These are phyloP conservation scores for Oreochromis grahami DNA, from an alignment of 2,797 vertebrate genomes.

Conservation along the genomic window DNA sequence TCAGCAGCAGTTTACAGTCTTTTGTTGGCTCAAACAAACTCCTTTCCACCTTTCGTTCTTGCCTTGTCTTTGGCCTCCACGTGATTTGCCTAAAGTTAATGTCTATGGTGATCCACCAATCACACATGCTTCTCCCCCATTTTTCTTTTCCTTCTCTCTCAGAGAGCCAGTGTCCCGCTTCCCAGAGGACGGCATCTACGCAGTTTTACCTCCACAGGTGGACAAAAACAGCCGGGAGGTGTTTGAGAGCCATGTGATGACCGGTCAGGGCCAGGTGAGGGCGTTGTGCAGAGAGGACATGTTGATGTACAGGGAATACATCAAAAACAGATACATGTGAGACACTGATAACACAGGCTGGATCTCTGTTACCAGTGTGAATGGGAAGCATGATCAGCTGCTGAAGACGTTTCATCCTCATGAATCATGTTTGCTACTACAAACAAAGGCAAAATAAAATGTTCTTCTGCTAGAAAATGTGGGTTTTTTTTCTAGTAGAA, in stretches of 20 bases:
- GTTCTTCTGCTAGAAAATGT: background rate
- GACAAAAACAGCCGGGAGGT: conserved; percentile 82
- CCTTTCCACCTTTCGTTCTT: background rate
- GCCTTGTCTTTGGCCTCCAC: background rate
- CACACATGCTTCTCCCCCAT: background rate
- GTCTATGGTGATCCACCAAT: background rate
- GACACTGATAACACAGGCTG: background rate
- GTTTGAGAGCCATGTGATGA: conserved; percentile 86
- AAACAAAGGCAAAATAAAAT: background rate
- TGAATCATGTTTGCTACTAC: background rate
- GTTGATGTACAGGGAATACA: conserved; percentile 82
- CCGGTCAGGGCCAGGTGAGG: conserved; percentile 82
- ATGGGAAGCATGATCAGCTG: background rate
- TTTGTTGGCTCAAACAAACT: background rate
- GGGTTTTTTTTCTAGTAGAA: background rate
- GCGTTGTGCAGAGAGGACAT: conserved; percentile 83
- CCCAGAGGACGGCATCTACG: conserved; percentile 86
- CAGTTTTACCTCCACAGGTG: conserved; percentile 78
- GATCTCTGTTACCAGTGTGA: background rate
- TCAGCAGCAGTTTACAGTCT: background rate
- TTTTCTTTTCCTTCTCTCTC: background rate
- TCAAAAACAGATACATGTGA: conserved; percentile 71
- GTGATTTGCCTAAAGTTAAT: background rate
- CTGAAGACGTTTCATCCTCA: background rate
- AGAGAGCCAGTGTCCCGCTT: conserved; percentile 88